These are phyloP conservation scores for Cydia splendana DNA, from an alignment of 1,140 invertebrate species.

Conservation along the genomic window DNA sequence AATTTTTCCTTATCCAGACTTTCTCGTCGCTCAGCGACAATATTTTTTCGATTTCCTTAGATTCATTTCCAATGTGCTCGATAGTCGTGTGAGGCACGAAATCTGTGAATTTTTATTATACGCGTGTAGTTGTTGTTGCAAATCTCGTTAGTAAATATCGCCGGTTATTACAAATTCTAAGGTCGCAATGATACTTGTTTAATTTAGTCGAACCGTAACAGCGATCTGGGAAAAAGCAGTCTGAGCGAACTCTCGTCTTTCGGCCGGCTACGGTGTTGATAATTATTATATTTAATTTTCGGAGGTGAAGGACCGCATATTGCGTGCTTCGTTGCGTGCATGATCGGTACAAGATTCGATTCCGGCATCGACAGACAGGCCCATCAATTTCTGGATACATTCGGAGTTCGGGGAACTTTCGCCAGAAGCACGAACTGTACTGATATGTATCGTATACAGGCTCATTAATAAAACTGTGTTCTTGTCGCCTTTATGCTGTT, in stretches of 20 bases:
- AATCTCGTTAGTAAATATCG: neutral
- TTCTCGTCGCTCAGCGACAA: too few relatives aligned
- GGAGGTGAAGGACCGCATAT: constrained; percentile 51
- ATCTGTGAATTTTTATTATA: too few relatives aligned
- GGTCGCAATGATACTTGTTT: too few relatives aligned
- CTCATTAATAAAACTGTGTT: constrained; percentile 51
- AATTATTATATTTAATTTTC: constrained; percentile 49
- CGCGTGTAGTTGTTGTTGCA: neutral
- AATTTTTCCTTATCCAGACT: too few relatives aligned
- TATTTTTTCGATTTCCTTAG: too few relatives aligned
- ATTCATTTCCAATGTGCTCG: too few relatives aligned
- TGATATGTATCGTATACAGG: constrained; percentile 59
- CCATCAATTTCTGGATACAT: constrained; percentile 69
- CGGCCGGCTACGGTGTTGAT: constrained; percentile 34
- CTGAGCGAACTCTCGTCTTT: constrained; percentile 40
- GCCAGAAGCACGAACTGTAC: constrained; percentile 62
- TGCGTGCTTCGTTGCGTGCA: constrained; percentile 57
- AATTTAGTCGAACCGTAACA: too few relatives aligned
- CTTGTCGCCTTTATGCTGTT: neutral
- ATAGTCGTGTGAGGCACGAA: too few relatives aligned
- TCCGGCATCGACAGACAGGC: constrained; percentile 56
- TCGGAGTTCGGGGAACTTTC: constrained; percentile 69
- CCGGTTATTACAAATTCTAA: too few relatives aligned
- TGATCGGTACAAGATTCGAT: constrained; percentile 55
- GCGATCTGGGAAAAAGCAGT: too few relatives aligned